Evolutionary conservation across 2,797 vertebrate species (phyloP).

Genomic region (Melanotaenia boesemani): DNA sequence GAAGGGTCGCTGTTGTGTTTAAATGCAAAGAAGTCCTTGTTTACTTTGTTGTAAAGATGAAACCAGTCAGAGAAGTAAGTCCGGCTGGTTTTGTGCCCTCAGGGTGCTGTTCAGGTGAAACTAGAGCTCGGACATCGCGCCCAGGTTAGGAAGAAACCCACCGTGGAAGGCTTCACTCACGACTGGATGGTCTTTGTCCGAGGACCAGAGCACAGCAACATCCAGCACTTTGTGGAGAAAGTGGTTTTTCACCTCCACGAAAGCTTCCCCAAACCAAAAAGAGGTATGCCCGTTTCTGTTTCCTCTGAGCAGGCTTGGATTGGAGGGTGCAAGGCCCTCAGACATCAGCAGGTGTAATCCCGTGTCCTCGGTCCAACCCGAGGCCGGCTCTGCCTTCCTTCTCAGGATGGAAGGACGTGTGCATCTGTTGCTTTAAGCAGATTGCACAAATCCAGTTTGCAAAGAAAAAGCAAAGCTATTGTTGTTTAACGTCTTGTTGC

Average conservation of each 20-base stretch:
- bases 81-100: not conserved
- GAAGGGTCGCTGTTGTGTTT: not conserved
- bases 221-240: constrained; percentile 99
- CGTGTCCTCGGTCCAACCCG: too few relatives aligned
- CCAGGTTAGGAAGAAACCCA: constrained; percentile 97
- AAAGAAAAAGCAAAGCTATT: too few relatives aligned
- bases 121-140: constrained; percentile 98
- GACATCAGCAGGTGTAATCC: too few relatives aligned
- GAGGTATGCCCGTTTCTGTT: constrained; percentile 84
- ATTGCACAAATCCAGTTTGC: too few relatives aligned
- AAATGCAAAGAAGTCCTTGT: not conserved
- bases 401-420: too few relatives aligned
- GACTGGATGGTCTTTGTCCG: constrained; percentile 99
- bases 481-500: too few relatives aligned
- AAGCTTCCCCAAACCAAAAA: constrained; percentile 97
- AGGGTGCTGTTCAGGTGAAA: constrained; percentile 99
- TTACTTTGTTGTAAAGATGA: too few relatives aligned
- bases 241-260: constrained; percentile 98
- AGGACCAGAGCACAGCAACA: constrained; percentile 97
- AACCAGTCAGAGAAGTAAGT: not conserved
- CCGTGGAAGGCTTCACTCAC: constrained; percentile 97
- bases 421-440: not conserved
- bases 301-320: not conserved
- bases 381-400: too few relatives aligned
- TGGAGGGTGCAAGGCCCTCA: too few relatives aligned